Conservation (phyloP, 2,797 vertebrate species). For the Girardinus metallicus region DNA sequence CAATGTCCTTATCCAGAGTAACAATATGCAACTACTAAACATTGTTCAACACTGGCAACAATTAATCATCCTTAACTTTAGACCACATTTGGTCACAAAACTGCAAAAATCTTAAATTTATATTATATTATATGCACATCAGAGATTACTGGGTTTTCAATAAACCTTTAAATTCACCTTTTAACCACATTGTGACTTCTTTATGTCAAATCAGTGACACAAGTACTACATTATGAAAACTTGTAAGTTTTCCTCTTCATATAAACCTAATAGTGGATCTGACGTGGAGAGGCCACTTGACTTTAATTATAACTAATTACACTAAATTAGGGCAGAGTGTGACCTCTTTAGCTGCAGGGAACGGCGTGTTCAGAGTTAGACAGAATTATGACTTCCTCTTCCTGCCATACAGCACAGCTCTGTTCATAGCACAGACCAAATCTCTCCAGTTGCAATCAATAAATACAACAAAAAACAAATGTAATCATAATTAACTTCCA, state of each 20-base stretch:
- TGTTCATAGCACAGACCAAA: constrained; percentile 26
- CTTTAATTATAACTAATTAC: constrained; percentile 14
- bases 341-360: constrained; percentile 21
- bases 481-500: background rate
- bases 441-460: background rate
- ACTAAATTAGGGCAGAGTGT: constrained; percentile 15
- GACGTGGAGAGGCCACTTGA: constrained; percentile 1
- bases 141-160: background rate
- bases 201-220: background rate
- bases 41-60: background rate
- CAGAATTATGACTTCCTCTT: constrained; percentile 20
- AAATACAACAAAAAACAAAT: constrained; percentile 18
- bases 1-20: background rate
- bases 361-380: constrained; percentile 19
- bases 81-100: too few relatives aligned
- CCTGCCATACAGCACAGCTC: constrained; percentile 37
- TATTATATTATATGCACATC: background rate
- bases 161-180: background rate
- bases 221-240: background rate
- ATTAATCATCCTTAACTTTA: too few relatives aligned
- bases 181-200: background rate
- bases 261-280: background rate
- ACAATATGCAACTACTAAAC: background rate
- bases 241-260: background rate
- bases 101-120: background rate